A percentile compares a stretch with the other conserved stretches of the same genome.
phyloP scores from a whole-genome alignment of 2,113 vertebrate genomes.

The Pteruthius melanotis region DNA sequence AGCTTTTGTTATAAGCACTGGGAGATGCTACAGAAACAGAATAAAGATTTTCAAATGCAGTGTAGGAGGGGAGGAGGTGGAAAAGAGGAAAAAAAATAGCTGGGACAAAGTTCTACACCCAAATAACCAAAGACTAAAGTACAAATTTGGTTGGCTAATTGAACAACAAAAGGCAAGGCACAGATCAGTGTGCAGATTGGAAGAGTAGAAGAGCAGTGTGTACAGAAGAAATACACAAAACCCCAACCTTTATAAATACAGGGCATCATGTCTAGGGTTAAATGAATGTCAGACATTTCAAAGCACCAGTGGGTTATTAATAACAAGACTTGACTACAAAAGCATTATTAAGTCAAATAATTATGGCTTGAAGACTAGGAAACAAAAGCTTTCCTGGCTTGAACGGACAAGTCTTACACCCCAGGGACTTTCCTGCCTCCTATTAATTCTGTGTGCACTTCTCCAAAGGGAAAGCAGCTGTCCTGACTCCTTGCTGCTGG shows the following conservation, averaged over 20 bases:
- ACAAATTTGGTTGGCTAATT: neutral
- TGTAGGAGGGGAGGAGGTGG: neutral
- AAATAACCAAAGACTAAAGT: neutral
- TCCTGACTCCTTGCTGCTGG: neutral
- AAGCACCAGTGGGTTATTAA: neutral
- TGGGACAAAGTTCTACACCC: neutral
- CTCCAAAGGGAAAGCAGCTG: neutral
- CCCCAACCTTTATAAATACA: neutral
- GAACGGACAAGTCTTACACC: neutral
- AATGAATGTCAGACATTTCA: neutral
- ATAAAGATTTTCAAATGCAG: neutral
- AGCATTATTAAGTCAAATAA: neutral
- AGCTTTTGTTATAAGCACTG: neutral
- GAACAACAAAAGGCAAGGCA: neutral
- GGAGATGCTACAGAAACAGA: neutral
- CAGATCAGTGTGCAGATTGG: neutral
- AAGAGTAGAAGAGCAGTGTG: neutral
- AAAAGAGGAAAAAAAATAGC: neutral
- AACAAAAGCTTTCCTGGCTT: neutral
- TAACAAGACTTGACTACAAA: neutral
- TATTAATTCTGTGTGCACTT: neutral
- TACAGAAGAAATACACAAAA: neutral
- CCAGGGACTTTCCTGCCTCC: neutral
- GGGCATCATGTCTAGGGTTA: rapidly evolving
- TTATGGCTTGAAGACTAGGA: neutral